Conservation (phyloP, 92 coral and sea anemone genomes). For the Bergia sp. region DNA sequence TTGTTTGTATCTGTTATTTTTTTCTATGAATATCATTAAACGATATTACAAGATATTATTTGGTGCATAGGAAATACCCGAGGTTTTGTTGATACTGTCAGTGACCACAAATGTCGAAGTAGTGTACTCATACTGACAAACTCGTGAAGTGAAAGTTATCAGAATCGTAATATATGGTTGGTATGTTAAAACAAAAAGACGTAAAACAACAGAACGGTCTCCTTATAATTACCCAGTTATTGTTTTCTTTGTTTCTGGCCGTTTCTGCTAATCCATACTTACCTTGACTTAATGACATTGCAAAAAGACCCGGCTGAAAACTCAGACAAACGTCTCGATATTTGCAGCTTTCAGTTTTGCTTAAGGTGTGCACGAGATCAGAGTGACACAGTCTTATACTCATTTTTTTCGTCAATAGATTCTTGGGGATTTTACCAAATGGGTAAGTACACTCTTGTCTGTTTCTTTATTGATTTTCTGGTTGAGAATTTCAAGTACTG, state of each 20-base stretch:
- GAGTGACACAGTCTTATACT: neutral
- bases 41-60: neutral
- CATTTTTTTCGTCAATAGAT: constrained; percentile 49
- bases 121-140: neutral
- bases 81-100: neutral
- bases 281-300: neutral
- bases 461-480: neutral
- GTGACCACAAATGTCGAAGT: no score
- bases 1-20: neutral
- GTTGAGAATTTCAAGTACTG: neutral
- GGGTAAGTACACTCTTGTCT: constrained; percentile 50
- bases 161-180: constrained; percentile 6
- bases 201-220: neutral
- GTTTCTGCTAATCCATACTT: constrained; percentile 24
- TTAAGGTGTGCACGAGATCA: neutral
- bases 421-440: constrained; percentile 80
- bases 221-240: neutral
- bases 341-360: neutral
- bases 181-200: neutral
- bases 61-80: neutral
- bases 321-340: neutral
- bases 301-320: neutral
- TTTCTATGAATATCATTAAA: neutral
- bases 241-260: neutral
- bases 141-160: neutral